phyloP scores from a whole-genome alignment of 2,113 vertebrate genomes.

The Odocoileus hemionus region DNA sequence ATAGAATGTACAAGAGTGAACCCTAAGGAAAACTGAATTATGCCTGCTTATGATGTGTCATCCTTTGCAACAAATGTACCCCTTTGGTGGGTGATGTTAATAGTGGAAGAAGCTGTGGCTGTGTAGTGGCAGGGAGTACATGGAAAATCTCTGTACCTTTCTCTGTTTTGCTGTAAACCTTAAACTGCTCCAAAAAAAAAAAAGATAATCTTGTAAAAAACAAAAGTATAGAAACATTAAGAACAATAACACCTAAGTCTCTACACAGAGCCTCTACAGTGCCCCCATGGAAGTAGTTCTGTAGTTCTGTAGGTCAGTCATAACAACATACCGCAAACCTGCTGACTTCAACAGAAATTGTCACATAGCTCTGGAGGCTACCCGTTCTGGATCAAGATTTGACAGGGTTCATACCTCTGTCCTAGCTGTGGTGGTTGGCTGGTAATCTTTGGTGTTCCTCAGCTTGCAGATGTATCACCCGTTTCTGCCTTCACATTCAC shows the following conservation, averaged over 20 bases:
- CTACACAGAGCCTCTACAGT: not conserved
- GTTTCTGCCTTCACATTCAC: not conserved
- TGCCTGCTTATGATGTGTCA: not conserved
- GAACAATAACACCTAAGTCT: not conserved
- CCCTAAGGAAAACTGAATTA: not conserved
- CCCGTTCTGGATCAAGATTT: fast-evolving
- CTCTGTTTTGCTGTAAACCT: not conserved
- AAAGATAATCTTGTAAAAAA: not conserved
- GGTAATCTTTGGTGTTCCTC: not conserved
- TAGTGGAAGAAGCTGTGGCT: too few relatives aligned
- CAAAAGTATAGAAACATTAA: not conserved
- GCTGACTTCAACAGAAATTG: not conserved
- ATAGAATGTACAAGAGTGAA: too few relatives aligned
- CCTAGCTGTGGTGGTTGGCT: not conserved
- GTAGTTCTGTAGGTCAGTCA: not conserved
- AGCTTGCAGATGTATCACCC: not conserved
- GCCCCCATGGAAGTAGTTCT: not conserved
- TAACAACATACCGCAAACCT: not conserved
- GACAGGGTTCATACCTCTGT: not conserved
- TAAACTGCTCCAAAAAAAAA: not conserved
- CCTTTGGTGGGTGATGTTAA: too few relatives aligned
- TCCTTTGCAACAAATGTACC: not conserved
- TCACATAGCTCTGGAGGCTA: not conserved
- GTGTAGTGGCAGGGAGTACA: too few relatives aligned
- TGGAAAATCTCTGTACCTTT: not conserved